Conservation (phyloP, 2,113 vertebrate genomes). For the Rhegmatorhina hoffmannsi region DNA sequence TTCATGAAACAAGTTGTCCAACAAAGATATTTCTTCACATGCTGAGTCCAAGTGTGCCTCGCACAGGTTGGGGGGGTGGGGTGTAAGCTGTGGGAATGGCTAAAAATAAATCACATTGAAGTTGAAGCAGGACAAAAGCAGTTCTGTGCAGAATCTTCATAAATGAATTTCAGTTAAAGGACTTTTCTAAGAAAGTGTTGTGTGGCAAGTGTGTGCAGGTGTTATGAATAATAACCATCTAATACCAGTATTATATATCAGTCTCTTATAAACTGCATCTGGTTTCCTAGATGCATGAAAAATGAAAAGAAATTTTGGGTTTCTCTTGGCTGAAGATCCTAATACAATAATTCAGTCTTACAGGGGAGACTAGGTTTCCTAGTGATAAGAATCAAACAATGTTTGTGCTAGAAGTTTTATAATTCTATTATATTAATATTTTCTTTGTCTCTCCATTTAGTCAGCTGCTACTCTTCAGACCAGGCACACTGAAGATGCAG, state of each 20-base stretch:
- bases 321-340: background rate
- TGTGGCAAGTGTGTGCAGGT: fast-evolving
- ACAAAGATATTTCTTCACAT: fast-evolving
- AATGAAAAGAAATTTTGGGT: background rate
- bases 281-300: background rate
- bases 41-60: background rate
- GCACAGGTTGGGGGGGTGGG: fast-evolving
- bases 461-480: conserved; percentile 37
- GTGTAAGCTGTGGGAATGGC: background rate
- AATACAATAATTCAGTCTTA: background rate
- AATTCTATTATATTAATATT: background rate
- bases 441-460: conserved; percentile 36
- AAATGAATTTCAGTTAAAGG: background rate
- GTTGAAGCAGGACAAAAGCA: background rate
- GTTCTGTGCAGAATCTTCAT: background rate
- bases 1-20: background rate
- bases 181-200: background rate
- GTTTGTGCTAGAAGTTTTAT: background rate
- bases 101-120: background rate
- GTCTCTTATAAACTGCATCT: background rate
- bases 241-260: background rate
- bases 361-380: background rate
- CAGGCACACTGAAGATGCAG: conserved; percentile 39
- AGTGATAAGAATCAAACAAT: background rate
- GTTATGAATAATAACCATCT: background rate